Percentiles rank a stretch among this genome's conserved stretches.
These are phyloP conservation scores for Copsychus sechellarum DNA, from an alignment of 2,113 vertebrate genomes.

Conservation along the genomic window DNA sequence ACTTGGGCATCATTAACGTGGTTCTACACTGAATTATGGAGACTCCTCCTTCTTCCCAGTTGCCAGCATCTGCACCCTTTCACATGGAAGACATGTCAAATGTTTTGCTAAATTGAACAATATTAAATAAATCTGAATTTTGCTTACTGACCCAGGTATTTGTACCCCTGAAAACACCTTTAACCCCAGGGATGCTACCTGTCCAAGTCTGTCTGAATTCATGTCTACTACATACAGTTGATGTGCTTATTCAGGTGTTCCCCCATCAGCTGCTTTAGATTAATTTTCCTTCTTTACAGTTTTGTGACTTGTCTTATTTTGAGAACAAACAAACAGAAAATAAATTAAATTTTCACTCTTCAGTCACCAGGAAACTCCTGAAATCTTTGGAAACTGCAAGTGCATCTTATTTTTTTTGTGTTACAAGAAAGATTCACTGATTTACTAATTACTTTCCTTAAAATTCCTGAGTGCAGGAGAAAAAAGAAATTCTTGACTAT, in stretches of 20 bases:
- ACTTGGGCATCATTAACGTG: not conserved
- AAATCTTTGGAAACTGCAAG: not conserved
- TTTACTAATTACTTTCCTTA: not conserved
- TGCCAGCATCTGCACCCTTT: not conserved
- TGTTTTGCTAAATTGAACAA: not conserved
- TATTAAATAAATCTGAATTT: not conserved
- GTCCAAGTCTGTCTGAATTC: not conserved
- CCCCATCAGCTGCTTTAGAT: not conserved
- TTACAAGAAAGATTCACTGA: not conserved
- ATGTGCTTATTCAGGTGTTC: not conserved
- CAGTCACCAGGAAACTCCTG: not conserved
- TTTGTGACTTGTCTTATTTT: not conserved
- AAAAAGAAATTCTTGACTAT: not conserved
- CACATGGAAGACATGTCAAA: not conserved
- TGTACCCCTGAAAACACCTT: not conserved
- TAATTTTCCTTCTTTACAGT: not conserved
- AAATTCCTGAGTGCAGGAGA: not conserved
- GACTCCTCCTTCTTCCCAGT: fast-evolving
- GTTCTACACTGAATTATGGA: not conserved
- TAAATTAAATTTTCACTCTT: not conserved
- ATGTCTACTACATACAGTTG: not conserved
- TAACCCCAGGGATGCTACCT: not conserved
- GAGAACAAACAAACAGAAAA: not conserved
- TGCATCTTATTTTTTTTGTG: not conserved
- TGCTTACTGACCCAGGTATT: not conserved